Evolutionary conservation across 2,797 vertebrate genomes (phyloP), one percentile per base, ranked within the genome.

Genomic region (Alosa sapidissima): DNA sequence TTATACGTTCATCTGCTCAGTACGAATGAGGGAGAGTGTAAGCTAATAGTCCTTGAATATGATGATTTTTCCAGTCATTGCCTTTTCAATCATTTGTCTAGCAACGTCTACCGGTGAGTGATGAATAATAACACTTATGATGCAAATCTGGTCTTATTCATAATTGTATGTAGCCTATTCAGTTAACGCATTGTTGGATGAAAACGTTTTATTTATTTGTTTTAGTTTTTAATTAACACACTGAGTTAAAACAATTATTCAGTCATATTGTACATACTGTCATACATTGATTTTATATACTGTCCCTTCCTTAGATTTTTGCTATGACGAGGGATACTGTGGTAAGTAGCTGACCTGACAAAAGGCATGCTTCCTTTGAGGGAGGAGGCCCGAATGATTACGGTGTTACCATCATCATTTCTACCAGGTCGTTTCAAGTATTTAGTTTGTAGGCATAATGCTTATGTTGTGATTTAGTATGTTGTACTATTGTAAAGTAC

Each of bases 321-420:
- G 95, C 89, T 96, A 96, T 41, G 83, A 92, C 65, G 92, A 94
- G 83, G 86, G 89, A 6, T 84, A 92, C 0, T 95, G 95, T 90
- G 93, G 95, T 96, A 81, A 95, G 94, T 93, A 2, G 16, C 72
- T 6, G 13, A 11, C 47, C 19, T 45, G 41, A 78, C 72, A 47
- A 47, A 41, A n/a, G 72, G 14, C 62, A 13, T 33, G 11, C 9
- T 68, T 28, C 13, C 13, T 72, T 72, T 41, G 3, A 33, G 21
- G 19, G 55, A 58, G 9, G 24, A 36, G 65, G 1, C 13, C 4
- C 6, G n/a, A 2, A 65, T 41, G 41, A 51, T 51, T 11, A 4
- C 1, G 16, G 54, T 19, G 19, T 21, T 21, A 21, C 2, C 3
- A 55, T 55, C 21, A 21, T 3, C 21, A 55, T 21, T 19, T 19